Base-by-base conservation (phyloP, 2,888 invertebrate species). In the Ferdinandea cuprea region DNA sequence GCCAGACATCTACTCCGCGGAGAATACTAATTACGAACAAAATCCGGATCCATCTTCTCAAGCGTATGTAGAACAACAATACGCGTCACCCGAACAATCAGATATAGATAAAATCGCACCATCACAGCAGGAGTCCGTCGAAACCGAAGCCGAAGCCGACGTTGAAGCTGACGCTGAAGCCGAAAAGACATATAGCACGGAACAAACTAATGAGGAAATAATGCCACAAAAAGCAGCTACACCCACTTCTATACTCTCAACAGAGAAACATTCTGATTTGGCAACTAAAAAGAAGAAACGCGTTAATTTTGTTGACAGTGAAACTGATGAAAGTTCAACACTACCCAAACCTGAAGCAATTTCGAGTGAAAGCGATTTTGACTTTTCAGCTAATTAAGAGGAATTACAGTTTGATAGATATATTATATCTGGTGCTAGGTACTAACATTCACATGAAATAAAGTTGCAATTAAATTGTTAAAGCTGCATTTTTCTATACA, bases 241-340 rank as follows among this genome's bases (percentile, higher is more conserved):
- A 74, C 88, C 86, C 1, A 46, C 85, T 5, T 86, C 86, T 6
- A 86, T 86, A 42, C 73, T 86, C 78, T 76, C 89, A 85, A 89
- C 87, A 86, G 90, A 91, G 74, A 88, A 88, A 79, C 85, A 71
- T 68, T 76, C 68, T 66, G 86, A 85, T 68, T 13, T 68, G 1
- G 72, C 85, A 78, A 87, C 87, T 28, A 91, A 90, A 85, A 90
- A 90, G 86, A 91, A 91, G 87, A 91, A 91, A 86, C 89, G 89
- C 86, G 90, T 91, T 84, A 91, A 89, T 87, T 91, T 91, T 85
- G 88, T 90, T 84, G 90, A 90, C 85, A 91, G 90, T 86, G 90
- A 91, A 87, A 89, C 90, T 71, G 90, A 90, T 85, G 89, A 89
- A 68, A 90, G 90, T 86, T 88, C 88, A 72, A 87, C 86, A 83